Base-by-base conservation (phyloP, 2,888 invertebrate species). In the Ophion costatus region DNA sequence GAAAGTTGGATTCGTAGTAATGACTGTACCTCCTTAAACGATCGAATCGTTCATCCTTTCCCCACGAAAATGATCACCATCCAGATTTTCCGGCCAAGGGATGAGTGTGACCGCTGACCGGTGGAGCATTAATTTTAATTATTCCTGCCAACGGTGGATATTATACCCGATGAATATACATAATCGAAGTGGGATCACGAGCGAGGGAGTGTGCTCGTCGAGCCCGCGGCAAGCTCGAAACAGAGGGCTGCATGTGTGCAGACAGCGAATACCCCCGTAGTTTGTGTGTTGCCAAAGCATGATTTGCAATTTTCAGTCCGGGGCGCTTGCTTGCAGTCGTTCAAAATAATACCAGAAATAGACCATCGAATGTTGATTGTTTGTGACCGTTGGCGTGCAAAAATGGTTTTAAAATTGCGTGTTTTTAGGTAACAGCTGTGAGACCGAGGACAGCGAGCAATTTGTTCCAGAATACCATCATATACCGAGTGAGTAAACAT, bases 391-490 rank as follows among this genome's bases (percentile, higher is more conserved):
- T 59, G 59, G 11, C n/a, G 22, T 33, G 17, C 0, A 42, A 82
- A 69, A 14, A n/a, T 77, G 77, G 57, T 14, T 69, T 83, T 29
- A 29, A 29, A 4, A 29, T 29, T 29, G 29, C 29, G 29, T 29
- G 29, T 86, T 94, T 93, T 61, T 90, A 95, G 95, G 94, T 78
- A 94, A 94, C 88, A 94, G 94, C 88, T 95, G 95, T 86, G 95
- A 94, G 89, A 95, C 94, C 3, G 95, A 95, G 87, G 95, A 95
- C 87, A 94, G 94, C 88, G 95, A 95, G 87, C 94, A 95, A 82
- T 95, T 94, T 90, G 94, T 94, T 45, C 94, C 94, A 38, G 95
- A 95, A 88, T 93, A 94, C 87, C 90, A 92, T 76, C 90, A 91
- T 74, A 88, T 90, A 88, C 86, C 90, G 64, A 90, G 91, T 91